Conservation (phyloP, 1,140 invertebrate genomes). For the Drosophila eugracilis region DNA sequence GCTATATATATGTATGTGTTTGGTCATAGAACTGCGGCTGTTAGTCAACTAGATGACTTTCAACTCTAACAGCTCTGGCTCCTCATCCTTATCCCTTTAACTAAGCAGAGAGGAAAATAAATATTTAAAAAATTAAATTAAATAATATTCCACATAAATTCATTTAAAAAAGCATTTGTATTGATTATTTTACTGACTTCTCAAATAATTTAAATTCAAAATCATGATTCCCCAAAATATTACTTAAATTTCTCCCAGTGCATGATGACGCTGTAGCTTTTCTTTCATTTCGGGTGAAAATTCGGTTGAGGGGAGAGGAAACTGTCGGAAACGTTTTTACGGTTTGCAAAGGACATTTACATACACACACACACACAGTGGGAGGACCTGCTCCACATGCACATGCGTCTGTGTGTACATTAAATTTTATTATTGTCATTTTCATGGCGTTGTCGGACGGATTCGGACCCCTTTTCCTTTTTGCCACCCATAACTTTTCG, state of each 20-base stretch:
- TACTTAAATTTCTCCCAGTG: neutral
- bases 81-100: conserved; percentile 7
- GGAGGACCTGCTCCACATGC: conserved; percentile 30
- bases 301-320: conserved; percentile 22
- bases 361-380: conserved; percentile 40
- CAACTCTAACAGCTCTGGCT: conserved; percentile 48
- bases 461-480: neutral
- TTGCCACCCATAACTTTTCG: conserved; percentile 54
- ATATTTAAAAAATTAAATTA: neutral
- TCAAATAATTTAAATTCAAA: no score
- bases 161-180: no score
- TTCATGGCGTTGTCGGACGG: conserved; percentile 60
- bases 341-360: conserved; percentile 76
- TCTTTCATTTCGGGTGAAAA: conserved; percentile 11
- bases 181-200: no score
- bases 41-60: conserved; percentile 78
- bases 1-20: conserved; percentile 11
- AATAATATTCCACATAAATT: no score
- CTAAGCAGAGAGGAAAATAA: neutral
- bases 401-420: conserved; percentile 75
- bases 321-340: conserved; percentile 79
- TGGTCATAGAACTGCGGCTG: conserved; percentile 24
- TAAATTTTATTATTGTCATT: conserved; percentile 84
- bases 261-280: conserved; percentile 60
- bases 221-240: no score